Evolutionary conservation across 2,888 invertebrate species (phyloP).

Genomic region (Phlogophora meticulosa): DNA sequence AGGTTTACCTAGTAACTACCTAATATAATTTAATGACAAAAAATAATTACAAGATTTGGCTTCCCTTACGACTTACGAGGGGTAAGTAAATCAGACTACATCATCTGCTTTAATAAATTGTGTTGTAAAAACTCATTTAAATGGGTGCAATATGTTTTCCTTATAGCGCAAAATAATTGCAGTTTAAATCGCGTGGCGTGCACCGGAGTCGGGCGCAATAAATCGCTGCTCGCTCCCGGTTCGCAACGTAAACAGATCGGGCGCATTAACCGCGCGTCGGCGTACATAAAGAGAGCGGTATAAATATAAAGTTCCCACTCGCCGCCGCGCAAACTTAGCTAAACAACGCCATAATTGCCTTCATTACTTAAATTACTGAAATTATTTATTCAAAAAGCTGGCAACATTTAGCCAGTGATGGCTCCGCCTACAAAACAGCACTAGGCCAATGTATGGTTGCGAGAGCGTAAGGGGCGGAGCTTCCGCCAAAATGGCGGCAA

Average conservation of each 20-base stretch:
- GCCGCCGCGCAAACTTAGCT: slow-evolving; percentile 91
- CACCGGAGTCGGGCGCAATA: slow-evolving; percentile 87
- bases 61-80: slow-evolving; percentile 8
- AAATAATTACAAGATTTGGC: slow-evolving; percentile 13
- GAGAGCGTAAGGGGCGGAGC: slow-evolving; percentile 81
- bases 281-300: slow-evolving; percentile 91
- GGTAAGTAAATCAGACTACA: slow-evolving; percentile 39
- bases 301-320: slow-evolving; percentile 91
- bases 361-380: slow-evolving; percentile 92
- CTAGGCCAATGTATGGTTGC: slow-evolving; percentile 78
- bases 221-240: slow-evolving; percentile 82
- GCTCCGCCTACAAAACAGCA: slow-evolving; percentile 76
- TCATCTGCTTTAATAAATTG: slow-evolving; percentile 67
- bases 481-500: slow-evolving; percentile 87
- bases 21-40: slow-evolving; percentile 16
- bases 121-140: slow-evolving; percentile 79
- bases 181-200: slow-evolving; percentile 88
- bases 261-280: slow-evolving; percentile 90
- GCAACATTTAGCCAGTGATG: slow-evolving; percentile 87
- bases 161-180: slow-evolving; percentile 88
- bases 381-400: slow-evolving; percentile 92
- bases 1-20: not conserved
- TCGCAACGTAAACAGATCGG: slow-evolving; percentile 90
- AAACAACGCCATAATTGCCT: slow-evolving; percentile 92
- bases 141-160: slow-evolving; percentile 86